Evolutionary conservation across 2,888 invertebrate species (phyloP), one percentile per base, ranked within the genome.

Genomic region (Melinaea marsaeus): DNA sequence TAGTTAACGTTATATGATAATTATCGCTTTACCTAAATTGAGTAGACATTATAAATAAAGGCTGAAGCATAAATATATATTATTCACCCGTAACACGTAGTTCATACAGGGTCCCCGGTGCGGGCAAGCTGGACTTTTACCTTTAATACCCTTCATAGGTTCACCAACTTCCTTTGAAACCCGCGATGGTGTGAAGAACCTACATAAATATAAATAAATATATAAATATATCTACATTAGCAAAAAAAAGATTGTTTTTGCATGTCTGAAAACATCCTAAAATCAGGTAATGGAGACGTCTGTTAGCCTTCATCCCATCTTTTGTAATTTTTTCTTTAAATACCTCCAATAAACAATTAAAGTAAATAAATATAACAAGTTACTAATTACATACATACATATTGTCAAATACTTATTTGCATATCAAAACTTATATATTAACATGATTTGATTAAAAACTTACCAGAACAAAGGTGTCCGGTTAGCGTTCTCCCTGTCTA

Each of bases 171-270:
- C 83, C 70, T 85, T 88, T 0, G 88, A 88, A 3, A 91, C 90
- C 2, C 85, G 80, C 0, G 91, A 90, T 2, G 91, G 91, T 3
- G 88, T 86, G 72, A 91, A 91, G 72, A 91, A 90, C 91, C 91
- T 91, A 61, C 9, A 70, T 42, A 42, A 42, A 42, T 37, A 63
- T 65, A 67, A 56, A 35, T 2, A 34, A 32, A 35, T 6, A 55
- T 35, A 11, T 37, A 22, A 22, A 22, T 22, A 48, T 35, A 42
- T 42, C 9, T 42, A 9, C 9, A 42, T 42, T 42, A 6, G 2
- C 37, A 37, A 7, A 37, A 37, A 35, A 4, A 6, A 22, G 22
- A 1, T 22, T 22, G 22, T 22, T 22, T 22, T 22, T 22, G 22
- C 22, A 22, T 22, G 22, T 22, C 22, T 22, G 22, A 22, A 37